Percentiles rank a stretch among this genome's conserved stretches.
Conservation (phyloP, 2,797 vertebrate species). For the Oreonectes daqikongensis region DNA sequence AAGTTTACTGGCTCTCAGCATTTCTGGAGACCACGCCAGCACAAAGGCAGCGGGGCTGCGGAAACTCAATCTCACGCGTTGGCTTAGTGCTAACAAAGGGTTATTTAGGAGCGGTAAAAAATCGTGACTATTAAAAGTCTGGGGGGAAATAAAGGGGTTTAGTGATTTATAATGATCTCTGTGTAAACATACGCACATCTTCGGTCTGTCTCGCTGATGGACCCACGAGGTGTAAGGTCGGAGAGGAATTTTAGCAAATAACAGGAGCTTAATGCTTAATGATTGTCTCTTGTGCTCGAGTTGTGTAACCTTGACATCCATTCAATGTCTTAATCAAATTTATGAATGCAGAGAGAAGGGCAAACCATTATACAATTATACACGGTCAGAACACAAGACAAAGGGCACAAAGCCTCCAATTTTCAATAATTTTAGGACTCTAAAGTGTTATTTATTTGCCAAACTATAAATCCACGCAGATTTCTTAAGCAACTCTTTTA, state of each 20-base stretch:
- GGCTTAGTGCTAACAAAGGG: slow-evolving; percentile 48
- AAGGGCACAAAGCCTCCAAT: not conserved
- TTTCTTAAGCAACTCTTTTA: not conserved
- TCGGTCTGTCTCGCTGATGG: not conserved
- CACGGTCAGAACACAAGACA: not conserved
- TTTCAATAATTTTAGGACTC: not conserved
- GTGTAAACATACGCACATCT: not conserved
- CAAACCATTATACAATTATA: slow-evolving; percentile 5
- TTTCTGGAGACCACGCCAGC: slow-evolving; percentile 69
- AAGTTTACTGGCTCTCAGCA: slow-evolving; percentile 74
- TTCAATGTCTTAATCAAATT: slow-evolving; percentile 39
- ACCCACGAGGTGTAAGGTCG: not conserved
- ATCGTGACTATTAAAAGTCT: slow-evolving; percentile 16
- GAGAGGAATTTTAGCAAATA: not conserved
- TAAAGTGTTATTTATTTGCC: not conserved
- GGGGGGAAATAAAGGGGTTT: not conserved
- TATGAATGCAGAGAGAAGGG: slow-evolving; percentile 10
- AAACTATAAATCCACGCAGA: not conserved
- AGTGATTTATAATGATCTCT: slow-evolving; percentile 1
- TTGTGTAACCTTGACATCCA: slow-evolving; percentile 44
- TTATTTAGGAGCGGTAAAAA: slow-evolving; percentile 34
- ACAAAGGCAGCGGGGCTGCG: slow-evolving; percentile 61
- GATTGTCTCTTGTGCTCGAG: slow-evolving; percentile 18
- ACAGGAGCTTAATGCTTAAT: slow-evolving; percentile 9
- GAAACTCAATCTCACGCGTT: slow-evolving; percentile 65